Evolutionary conservation across 2,797 vertebrate species (phyloP), one percentile per base, ranked within the genome.

Genomic region (Gymnocypris eckloni): DNA sequence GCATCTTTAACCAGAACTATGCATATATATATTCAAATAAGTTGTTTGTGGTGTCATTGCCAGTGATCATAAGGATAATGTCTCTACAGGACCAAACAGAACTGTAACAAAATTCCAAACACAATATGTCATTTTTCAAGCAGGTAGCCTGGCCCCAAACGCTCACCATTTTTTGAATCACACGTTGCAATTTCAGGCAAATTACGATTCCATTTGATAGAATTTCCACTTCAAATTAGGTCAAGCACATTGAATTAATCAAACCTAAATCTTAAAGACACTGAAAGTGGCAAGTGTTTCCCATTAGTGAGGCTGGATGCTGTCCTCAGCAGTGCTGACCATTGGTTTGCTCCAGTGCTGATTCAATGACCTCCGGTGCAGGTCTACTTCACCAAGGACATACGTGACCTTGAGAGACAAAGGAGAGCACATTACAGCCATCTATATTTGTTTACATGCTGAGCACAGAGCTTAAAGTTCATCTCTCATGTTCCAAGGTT

Each of bases 341-440:
- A 59, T 83, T 86, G 73, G 37, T 86, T 78, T 79, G 61, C 82
- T 89, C 81, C 43, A 25, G 61, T 73, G 43, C 78, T 86, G 89
- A 88, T 81, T 86, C 77, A 71, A 45, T 86, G 82, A 89, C 86
- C 87, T 87, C 33, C 9, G 18, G 64, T 72, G 72, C 56, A 52
- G 80, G 22, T 33, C 59, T 50, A 8, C 69, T 71, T 71, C 73
- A 79, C 79, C 77, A 69, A 84, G 72, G 59, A 86, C 73, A 72
- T 66, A 15, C 72, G 2, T 86, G 83, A 84, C 20, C 72, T 89
- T 81, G 67, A 71, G 20, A 50, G 28, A 79, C 77, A 71, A 70
- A 48, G 39, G 54, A 48, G 50, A 71, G 66, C 25, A 37, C 9
- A 71, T 79, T 52, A 59, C 66, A 33, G 76, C 28, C n/a, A 66